Base-by-base conservation (phyloP, 2,113 vertebrate species). In the Dryoscopus gambensis region DNA sequence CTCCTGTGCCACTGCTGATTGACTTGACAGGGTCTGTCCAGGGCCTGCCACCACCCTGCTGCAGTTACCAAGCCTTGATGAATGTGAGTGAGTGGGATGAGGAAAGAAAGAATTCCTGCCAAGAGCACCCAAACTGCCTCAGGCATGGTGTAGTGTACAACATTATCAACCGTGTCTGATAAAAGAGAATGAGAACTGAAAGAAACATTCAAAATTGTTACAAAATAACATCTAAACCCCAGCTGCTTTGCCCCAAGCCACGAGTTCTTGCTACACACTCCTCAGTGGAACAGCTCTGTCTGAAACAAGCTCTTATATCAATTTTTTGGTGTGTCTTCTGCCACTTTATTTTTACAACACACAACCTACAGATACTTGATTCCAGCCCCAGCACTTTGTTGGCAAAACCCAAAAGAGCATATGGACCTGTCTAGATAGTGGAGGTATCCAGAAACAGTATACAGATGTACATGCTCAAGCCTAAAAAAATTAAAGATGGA, bases 371-470 rank as follows among this genome's bases (percentile, higher is more conserved):
- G 65, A 47, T 39, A 90, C 1, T 57, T 55, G 68, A 77, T 94
- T 91, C 75, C 85, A 95, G 70, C 71, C 82, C 44, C 82, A 93
- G 71, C 68, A 31, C 63, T 91, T 42, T 23, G 83, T 3, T 95
- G 90, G 90, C 95, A 93, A 39, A 80, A 80, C 50, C 71, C 70
- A 30, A 40, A 91, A 67, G 87, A 95, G 39, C 91, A 90, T 86
- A 83, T 90, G 90, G 91, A 64, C 70, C 62, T 83, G 84, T 91
- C 95, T 91, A 65, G 82, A 74, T 90, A 44, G 46, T 23, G 67
- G 93, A 90, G 75, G 55, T 77, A 90, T 59, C 87, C 93, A 93
- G 90, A 86, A 91, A 88, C 63, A 63, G 82, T 9, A 4, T 90
- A 50, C 81, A 93, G 91, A 94, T 93, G 75, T 91, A 94, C 71